phyloP scores from a whole-genome alignment of 1,140 invertebrate genomes.

The Proctacanthus coquilletti region DNA sequence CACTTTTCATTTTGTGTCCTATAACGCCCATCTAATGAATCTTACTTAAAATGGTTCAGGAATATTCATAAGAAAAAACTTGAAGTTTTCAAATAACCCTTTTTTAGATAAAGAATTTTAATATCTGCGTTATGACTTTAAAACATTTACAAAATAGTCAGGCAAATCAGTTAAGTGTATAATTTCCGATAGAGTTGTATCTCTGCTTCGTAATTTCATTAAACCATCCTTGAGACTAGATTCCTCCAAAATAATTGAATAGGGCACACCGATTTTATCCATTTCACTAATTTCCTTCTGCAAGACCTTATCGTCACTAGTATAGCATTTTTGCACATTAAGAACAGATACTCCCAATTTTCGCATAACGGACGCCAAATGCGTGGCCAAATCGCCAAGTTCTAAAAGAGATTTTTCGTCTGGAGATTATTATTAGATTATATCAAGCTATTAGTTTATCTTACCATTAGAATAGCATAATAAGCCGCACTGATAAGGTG shows the following conservation, averaged over 20 bases:
- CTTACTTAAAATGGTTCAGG: too few species aligned
- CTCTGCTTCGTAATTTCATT: constrained; percentile 48
- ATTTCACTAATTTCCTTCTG: constrained; percentile 18
- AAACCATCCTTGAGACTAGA: constrained; percentile 55
- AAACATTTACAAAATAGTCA: constrained; percentile 26
- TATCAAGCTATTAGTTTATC: not conserved
- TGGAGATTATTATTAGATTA: not conserved
- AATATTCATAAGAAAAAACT: too few species aligned
- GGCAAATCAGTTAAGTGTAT: constrained; percentile 27
- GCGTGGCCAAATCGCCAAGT: constrained; percentile 34
- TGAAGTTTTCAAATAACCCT: too few species aligned
- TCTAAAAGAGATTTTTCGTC: constrained; percentile 12
- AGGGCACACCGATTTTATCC: constrained; percentile 46
- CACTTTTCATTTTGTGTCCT: too few species aligned
- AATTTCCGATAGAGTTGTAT: constrained; percentile 44
- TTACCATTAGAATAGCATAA: constrained; percentile 9
- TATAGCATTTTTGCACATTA: constrained; percentile 14
- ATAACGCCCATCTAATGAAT: too few species aligned
- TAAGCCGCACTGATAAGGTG: constrained; percentile 41
- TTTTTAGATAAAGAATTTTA: too few species aligned
- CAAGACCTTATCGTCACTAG: constrained; percentile 5
- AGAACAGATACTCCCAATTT: constrained; percentile 32
- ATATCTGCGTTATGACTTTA: too few species aligned
- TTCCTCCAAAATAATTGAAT: constrained; percentile 45
- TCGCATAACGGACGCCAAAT: constrained; percentile 35